phyloP scores from a whole-genome alignment of 2,797 vertebrate genomes.

The Hydrophis major region DNA sequence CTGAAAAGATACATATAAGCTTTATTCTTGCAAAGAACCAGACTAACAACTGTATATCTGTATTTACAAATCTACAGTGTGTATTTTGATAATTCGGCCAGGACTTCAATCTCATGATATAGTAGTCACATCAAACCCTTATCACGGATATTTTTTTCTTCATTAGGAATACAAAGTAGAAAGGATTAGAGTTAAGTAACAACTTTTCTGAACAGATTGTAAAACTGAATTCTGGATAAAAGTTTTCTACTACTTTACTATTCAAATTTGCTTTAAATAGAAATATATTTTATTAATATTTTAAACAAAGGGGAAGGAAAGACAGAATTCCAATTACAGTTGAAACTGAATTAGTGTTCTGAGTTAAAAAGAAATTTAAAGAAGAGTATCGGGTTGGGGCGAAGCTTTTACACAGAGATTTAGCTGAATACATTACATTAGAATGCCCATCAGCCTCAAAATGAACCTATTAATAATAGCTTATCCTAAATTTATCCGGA shows the following conservation, averaged over 20 bases:
- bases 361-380: neutral
- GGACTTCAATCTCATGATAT: neutral
- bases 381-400: neutral
- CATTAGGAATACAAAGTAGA: neutral
- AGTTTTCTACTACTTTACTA: neutral
- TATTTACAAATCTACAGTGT: neutral
- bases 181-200: neutral
- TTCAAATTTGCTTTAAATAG: neutral
- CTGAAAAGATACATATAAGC: neutral
- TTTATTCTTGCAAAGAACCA: neutral
- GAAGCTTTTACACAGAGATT: neutral
- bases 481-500: neutral
- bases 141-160: neutral
- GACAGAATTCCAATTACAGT: neutral
- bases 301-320: neutral
- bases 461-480: neutral
- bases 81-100: neutral
- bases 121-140: neutral
- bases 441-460: neutral
- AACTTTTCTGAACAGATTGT: neutral
- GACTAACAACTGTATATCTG: neutral
- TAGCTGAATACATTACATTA: neutral
- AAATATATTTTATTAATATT: neutral
- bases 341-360: neutral
- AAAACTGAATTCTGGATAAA: neutral